phyloP scores from a whole-genome alignment of 1,140 invertebrate species.

The Probaryconus sp. region DNA sequence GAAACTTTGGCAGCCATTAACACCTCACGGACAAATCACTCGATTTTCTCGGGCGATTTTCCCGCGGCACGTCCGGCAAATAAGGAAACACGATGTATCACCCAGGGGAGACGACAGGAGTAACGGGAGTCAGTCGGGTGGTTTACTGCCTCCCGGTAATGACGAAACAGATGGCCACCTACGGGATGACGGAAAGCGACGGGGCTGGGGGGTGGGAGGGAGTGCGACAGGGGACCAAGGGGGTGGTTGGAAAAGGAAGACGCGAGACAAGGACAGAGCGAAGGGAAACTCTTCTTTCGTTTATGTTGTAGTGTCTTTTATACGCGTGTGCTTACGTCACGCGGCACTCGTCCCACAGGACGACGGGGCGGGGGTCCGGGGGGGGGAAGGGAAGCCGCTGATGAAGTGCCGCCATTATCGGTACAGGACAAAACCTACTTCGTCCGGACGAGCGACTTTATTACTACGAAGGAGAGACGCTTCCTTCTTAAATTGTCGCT shows the following conservation, averaged over 20 bases:
- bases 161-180: constrained; percentile 78
- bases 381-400: constrained; percentile 63
- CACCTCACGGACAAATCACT: constrained; percentile 78
- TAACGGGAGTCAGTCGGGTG: constrained; percentile 60
- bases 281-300: too few relatives aligned
- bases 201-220: constrained; percentile 7
- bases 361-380: constrained; percentile 49
- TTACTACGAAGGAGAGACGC: constrained; percentile 72
- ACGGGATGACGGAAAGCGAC: constrained; percentile 59
- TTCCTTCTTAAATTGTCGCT: constrained; percentile 69
- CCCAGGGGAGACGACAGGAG: constrained; percentile 75
- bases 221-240: background rate
- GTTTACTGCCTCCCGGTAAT: constrained; percentile 77
- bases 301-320: too few relatives aligned
- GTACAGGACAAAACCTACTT: constrained; percentile 75
- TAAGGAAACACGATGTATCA: constrained; percentile 79
- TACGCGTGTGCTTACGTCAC: constrained; percentile 40
- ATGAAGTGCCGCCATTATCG: constrained; percentile 77
- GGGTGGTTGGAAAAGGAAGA: constrained; percentile 35
- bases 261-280: background rate
- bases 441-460: constrained; percentile 71
- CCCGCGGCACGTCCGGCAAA: constrained; percentile 77
- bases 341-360: constrained; percentile 66
- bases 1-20: constrained; percentile 69
- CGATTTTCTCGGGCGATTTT: constrained; percentile 78